These are phyloP conservation scores for Drosophila peninsularis DNA, from an alignment of 2,888 invertebrate species.

Conservation along the genomic window DNA sequence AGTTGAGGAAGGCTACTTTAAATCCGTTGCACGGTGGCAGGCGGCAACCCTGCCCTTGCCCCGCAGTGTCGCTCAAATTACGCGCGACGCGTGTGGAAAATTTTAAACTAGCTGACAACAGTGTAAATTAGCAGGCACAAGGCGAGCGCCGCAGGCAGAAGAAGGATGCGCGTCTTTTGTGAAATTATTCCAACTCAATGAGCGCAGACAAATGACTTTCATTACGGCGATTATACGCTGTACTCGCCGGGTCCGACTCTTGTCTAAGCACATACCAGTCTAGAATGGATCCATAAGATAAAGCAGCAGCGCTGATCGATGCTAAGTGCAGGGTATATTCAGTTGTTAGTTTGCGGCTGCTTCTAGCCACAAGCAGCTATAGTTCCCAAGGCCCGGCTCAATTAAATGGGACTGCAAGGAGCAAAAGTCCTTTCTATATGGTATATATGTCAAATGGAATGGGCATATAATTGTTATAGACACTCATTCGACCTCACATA, in stretches of 20 bases:
- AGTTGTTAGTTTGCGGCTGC: background rate
- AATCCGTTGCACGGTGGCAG: constrained; percentile 12
- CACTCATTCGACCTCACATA: background rate
- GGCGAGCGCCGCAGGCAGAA: constrained; percentile 24
- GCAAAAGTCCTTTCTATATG: background rate
- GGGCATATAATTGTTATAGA: constrained; percentile 1
- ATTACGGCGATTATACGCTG: constrained; percentile 37
- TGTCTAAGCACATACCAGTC: background rate
- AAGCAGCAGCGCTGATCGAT: background rate
- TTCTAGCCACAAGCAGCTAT: background rate
- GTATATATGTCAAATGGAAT: constrained; percentile 3
- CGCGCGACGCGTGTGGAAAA: constrained; percentile 44
- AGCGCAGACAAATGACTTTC: constrained; percentile 66
- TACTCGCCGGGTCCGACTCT: background rate
- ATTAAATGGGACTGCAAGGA: background rate
- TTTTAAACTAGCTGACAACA: constrained; percentile 41
- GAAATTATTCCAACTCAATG: constrained; percentile 68
- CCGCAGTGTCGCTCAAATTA: constrained; percentile 28
- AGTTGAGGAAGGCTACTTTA: constrained; percentile 12
- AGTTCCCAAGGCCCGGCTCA: background rate
- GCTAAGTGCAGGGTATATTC: background rate
- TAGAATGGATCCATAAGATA: background rate
- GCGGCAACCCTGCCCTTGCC: constrained; percentile 1
- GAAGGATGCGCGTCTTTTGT: constrained; percentile 11
- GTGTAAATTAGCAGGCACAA: constrained; percentile 32